Conservation (phyloP, 2,113 vertebrate genomes). For the Prochilodus magdalenae region DNA sequence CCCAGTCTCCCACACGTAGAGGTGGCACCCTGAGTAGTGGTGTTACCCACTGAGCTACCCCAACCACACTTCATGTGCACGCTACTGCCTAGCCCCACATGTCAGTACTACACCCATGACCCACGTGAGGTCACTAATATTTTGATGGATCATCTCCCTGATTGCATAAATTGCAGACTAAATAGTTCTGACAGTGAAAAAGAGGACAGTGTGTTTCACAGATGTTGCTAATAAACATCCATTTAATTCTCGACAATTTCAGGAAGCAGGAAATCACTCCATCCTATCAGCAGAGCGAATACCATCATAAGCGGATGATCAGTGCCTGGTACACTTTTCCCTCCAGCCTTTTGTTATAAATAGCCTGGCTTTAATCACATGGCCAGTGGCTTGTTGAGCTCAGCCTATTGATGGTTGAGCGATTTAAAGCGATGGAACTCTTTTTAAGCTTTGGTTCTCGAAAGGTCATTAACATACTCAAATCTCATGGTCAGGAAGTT, state of each 20-base stretch:
- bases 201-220: no score
- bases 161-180: no score
- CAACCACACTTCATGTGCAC: no score
- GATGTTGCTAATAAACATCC: no score
- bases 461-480: background rate
- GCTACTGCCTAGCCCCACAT: no score
- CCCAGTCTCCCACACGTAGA: no score
- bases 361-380: background rate
- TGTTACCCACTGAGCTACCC: no score
- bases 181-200: no score
- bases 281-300: background rate
- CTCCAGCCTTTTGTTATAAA: background rate
- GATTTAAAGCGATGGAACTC: background rate
- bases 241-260: background rate
- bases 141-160: no score
- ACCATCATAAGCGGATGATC: background rate
- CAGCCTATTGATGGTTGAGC: background rate
- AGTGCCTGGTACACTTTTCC: background rate
- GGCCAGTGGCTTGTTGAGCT: background rate
- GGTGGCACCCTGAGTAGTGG: no score
- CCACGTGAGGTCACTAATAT: no score
- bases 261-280: background rate
- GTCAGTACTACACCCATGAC: no score
- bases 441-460: background rate
- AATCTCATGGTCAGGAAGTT: constrained; percentile 12